These are phyloP conservation scores for Eospalax fontanierii DNA, from an alignment of 2,797 vertebrate genomes.

Conservation along the genomic window DNA sequence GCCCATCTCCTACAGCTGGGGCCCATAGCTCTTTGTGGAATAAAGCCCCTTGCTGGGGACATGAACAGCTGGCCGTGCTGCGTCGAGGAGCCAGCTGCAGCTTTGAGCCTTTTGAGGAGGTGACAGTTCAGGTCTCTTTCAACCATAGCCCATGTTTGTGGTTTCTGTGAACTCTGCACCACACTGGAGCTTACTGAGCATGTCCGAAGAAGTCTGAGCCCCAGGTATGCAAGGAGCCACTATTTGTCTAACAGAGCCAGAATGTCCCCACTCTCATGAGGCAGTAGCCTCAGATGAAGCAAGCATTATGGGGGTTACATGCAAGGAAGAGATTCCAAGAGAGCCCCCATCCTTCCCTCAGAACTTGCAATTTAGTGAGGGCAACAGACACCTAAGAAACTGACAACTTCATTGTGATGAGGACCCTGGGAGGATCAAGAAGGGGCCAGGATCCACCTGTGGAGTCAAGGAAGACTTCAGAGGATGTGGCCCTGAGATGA, in stretches of 20 bases:
- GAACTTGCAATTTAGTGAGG: background rate
- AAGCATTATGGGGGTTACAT: background rate
- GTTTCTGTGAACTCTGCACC: background rate
- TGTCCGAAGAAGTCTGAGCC: background rate
- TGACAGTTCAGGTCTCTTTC: background rate
- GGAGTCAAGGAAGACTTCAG: background rate
- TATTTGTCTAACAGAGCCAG: background rate
- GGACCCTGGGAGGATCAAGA: background rate
- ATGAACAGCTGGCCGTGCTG: background rate
- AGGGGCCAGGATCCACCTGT: background rate
- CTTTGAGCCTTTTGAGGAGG: background rate
- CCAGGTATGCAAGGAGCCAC: background rate
- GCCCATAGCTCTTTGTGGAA: background rate
- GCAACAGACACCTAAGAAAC: background rate
- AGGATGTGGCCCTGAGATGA: slow-evolving; percentile 6
- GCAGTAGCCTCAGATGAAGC: background rate
- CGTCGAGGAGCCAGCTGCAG: background rate
- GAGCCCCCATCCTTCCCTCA: background rate
- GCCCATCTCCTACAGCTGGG: background rate
- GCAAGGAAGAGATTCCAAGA: background rate
- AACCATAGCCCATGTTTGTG: background rate
- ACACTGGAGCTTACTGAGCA: background rate
- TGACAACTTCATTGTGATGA: background rate
- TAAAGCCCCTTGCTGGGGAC: background rate
- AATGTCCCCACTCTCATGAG: background rate